Evolutionary conservation across 1,140 invertebrate genomes (phyloP).

Genomic region (Steinernema feltiae): DNA sequence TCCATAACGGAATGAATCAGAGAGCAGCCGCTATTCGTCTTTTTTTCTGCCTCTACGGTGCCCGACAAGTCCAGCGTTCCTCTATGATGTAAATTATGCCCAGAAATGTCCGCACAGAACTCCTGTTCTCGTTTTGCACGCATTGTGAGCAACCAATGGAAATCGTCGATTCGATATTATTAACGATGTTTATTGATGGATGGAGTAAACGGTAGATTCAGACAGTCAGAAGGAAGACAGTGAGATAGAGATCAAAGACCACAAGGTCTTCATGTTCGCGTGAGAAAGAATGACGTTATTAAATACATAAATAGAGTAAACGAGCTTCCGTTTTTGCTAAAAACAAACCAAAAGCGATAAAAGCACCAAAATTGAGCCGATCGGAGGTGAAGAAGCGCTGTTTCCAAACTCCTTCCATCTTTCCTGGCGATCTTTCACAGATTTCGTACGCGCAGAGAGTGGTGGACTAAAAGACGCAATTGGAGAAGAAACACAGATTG

Average conservation of each 20-base stretch:
- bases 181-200: neutral
- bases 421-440: conserved; percentile 6
- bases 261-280: neutral
- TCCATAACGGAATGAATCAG: neutral
- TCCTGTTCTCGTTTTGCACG: no score
- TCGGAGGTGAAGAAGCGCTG: neutral
- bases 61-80: neutral
- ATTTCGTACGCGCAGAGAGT: neutral
- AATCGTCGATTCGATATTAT: no score
- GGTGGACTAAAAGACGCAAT: neutral
- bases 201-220: neutral
- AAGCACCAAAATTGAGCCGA: neutral
- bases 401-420: conserved; percentile 4
- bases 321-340: no score
- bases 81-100: no score
- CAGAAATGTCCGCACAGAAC: no score
- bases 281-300: neutral
- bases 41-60: neutral
- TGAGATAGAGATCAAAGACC: neutral
- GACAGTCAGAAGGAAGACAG: neutral
- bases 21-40: neutral
- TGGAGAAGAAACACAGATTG: neutral
- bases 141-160: no score
- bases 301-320: neutral
- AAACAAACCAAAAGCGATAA: neutral